A percentile compares a stretch with the other conserved stretches of the same genome.
These are phyloP conservation scores for Athene noctua DNA, from an alignment of 2,113 vertebrate species.

Conservation along the genomic window DNA sequence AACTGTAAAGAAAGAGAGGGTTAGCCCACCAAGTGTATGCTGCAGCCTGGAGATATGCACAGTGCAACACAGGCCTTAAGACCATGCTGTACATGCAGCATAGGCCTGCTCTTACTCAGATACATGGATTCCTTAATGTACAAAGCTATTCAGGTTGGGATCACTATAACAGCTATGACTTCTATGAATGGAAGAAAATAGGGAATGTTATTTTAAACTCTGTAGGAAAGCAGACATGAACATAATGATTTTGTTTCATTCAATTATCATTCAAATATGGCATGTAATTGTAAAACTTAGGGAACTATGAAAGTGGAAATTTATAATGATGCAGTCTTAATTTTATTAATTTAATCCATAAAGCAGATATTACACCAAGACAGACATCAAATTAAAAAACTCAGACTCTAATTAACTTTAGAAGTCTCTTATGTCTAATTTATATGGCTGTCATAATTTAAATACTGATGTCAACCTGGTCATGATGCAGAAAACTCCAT, in stretches of 20 bases:
- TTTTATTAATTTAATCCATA: conserved; percentile 84
- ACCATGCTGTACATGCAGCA: neutral
- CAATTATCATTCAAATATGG: conserved; percentile 80
- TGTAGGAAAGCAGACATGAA: conserved; percentile 25
- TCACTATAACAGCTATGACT: neutral
- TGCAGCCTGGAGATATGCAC: neutral
- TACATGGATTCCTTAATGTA: neutral
- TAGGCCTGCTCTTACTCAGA: neutral
- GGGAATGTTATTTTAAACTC: conserved; percentile 21
- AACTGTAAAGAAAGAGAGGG: neutral
- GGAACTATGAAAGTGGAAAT: conserved; percentile 80
- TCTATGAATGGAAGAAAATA: neutral
- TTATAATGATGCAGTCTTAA: conserved; percentile 80
- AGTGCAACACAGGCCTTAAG: neutral
- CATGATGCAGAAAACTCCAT: conserved; percentile 59
- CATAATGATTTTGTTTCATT: conserved; percentile 69
- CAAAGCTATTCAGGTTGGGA: neutral
- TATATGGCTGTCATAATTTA: conserved; percentile 83
- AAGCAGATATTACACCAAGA: conserved; percentile 77
- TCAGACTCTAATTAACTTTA: conserved; percentile 80
- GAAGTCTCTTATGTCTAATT: conserved; percentile 81
- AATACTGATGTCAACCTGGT: conserved; percentile 74
- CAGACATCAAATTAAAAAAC: conserved; percentile 81
- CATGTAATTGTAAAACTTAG: conserved; percentile 79
- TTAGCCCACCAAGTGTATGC: neutral